Evolutionary conservation across 2,113 vertebrate genomes (phyloP), one percentile per base, ranked within the genome.

Genomic region (Oreotrochilus melanogaster): DNA sequence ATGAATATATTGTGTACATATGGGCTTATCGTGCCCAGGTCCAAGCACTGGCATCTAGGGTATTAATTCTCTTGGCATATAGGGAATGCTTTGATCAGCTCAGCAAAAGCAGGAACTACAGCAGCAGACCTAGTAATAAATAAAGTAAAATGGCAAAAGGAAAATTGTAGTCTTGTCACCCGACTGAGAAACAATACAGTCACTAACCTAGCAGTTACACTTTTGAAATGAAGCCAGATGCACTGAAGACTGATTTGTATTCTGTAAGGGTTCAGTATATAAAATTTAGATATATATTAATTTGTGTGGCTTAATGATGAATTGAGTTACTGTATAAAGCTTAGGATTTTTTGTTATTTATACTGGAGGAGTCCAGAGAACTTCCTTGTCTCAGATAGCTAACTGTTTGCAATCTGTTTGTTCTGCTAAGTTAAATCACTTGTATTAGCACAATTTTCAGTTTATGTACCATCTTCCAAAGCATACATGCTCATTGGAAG

Each of bases 161-260:
- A 91, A 84, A 78, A 74, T 60, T 84, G 84, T 65, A 65, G 16
- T 43, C 43, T 64, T 25, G 39, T 84, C 50, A 70, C 37, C 23
- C n/a, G 53, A 22, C 30, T 47, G 47, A 60, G 78, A 91, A 91
- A 58, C 43, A 72, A 48, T 75, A 48, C 14, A 51, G 21, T 43
- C 39, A 75, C 30, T 58, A 75, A 86, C 60, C 15, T 64, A 79
- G 35, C 30, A 85, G 19, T 37, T 47, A 28, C 10, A 5, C 19
- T 86, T 90, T 30, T 83, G 72, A 83, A 92, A 84, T 54, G 13
- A 60, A 91, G 27, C 45, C 54, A 69, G 18, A 33, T 69, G 15
- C 16, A 28, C 22, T 75, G 22, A 23, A 78, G 43, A 60, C 22
- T 31, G 13, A 64, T 78, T 76, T 84, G 27, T 75, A 25, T 67